Conservation (phyloP, 1,140 invertebrate species). For the Batillaria attramentaria region DNA sequence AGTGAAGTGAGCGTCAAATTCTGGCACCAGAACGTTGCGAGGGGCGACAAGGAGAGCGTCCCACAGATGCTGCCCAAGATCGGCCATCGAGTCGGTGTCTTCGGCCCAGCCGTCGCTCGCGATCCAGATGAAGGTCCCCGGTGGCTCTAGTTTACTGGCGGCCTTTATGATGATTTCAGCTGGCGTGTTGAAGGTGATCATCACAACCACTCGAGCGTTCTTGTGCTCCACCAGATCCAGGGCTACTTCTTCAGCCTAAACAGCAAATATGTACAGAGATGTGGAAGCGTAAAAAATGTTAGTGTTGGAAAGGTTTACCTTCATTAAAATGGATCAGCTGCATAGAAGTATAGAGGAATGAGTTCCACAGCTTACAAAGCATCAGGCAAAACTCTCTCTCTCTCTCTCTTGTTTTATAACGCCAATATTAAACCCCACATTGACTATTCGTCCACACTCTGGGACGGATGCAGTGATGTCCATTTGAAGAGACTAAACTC, state of each 20-base stretch:
- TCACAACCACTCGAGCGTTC: constrained; percentile 75
- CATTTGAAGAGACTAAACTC: too few relatives aligned
- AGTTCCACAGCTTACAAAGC: too few relatives aligned
- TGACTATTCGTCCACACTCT: too few relatives aligned
- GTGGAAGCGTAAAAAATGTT: too few relatives aligned
- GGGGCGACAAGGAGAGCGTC: constrained; percentile 83
- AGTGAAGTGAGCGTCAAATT: constrained; percentile 49
- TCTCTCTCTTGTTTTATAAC: too few relatives aligned
- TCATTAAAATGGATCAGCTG: too few relatives aligned
- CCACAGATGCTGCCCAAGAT: constrained; percentile 79
- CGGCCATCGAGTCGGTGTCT: constrained; percentile 79
- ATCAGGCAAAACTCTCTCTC: too few relatives aligned
- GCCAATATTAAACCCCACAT: too few relatives aligned
- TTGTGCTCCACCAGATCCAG: constrained; percentile 13
- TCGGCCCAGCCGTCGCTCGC: constrained; percentile 84
- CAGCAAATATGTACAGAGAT: too few relatives aligned
- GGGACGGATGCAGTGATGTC: too few relatives aligned
- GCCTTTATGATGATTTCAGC: constrained; percentile 74
- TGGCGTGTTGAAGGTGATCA: constrained; percentile 80
- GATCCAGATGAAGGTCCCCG: constrained; percentile 77
- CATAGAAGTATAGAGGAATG: too few relatives aligned
- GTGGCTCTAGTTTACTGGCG: constrained; percentile 63
- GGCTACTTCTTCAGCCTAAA: constrained; percentile 1
- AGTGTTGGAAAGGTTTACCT: too few relatives aligned
- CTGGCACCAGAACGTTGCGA: constrained; percentile 32